A percentile compares a stretch with the other conserved stretches of the same genome.
phyloP scores from a whole-genome alignment of 2,113 vertebrate species.

The Chaetodon auriga region DNA sequence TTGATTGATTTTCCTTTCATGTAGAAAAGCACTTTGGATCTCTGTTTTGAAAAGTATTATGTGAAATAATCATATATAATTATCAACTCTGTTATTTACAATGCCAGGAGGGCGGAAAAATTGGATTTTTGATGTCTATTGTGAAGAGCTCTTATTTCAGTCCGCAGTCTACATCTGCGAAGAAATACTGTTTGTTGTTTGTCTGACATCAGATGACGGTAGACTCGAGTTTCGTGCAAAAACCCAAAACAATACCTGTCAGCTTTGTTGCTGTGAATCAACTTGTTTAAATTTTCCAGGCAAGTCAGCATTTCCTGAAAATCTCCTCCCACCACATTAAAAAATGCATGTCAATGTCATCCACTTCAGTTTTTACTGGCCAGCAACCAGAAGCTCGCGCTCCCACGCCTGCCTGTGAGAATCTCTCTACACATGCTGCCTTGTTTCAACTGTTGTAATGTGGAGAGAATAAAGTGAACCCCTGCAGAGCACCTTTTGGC shows the following conservation, averaged over 20 bases:
- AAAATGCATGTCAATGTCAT: neutral
- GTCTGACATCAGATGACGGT: neutral
- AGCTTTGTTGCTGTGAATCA: neutral
- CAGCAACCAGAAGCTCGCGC: neutral
- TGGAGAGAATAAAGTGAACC: constrained; percentile 17
- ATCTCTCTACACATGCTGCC: neutral
- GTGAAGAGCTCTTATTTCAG: neutral
- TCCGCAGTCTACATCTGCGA: neutral
- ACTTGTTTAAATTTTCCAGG: neutral
- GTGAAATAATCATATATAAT: neutral
- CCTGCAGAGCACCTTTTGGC: constrained; percentile 2
- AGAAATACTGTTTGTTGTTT: neutral
- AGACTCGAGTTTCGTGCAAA: neutral
- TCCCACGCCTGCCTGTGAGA: constrained; percentile 1
- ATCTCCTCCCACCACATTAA: neutral
- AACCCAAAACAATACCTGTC: neutral
- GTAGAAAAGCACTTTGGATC: neutral
- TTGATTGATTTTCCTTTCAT: neutral
- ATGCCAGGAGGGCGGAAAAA: neutral
- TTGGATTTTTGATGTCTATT: neutral
- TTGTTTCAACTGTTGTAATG: constrained; percentile 9
- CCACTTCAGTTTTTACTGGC: neutral
- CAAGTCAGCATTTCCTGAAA: neutral
- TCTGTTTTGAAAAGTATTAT: neutral
- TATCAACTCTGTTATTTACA: neutral